phyloP scores from a whole-genome alignment of 2,888 invertebrate genomes.

The Teinopalpus imperialis region DNA sequence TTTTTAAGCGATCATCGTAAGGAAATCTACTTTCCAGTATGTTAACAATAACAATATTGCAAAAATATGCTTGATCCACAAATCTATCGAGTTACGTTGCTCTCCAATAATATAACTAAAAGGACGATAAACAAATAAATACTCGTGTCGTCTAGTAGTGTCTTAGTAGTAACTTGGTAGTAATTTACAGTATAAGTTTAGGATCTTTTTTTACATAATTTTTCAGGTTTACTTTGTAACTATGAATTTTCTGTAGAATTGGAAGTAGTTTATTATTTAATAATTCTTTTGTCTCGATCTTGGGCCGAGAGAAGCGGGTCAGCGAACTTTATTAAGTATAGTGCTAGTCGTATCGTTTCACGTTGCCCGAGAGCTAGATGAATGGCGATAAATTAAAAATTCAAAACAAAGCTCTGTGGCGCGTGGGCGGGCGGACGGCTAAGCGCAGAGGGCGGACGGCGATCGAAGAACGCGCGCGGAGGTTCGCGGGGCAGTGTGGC shows the following conservation, averaged over 20 bases:
- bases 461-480: conserved; percentile 45
- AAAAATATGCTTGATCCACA: too few species aligned
- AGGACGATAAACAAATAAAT: too few species aligned
- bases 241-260: neutral
- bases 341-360: conserved; percentile 51
- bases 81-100: too few species aligned
- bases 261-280: conserved; percentile 11
- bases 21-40: too few species aligned
- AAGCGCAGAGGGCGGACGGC: conserved; percentile 38
- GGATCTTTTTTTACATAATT: too few species aligned
- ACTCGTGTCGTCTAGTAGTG: too few species aligned
- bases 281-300: conserved; percentile 11
- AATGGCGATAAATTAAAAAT: conserved; percentile 79
- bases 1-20: too few species aligned
- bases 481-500: conserved; percentile 69
- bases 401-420: conserved; percentile 72
- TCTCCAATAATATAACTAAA: too few species aligned
- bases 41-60: too few species aligned
- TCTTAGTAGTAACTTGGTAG: too few species aligned
- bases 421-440: conserved; percentile 69
- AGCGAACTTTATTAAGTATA: conserved; percentile 47
- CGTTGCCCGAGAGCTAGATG: conserved; percentile 58
- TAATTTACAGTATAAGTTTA: too few species aligned
- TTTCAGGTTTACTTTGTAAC: too few species aligned
- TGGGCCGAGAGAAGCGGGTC: conserved; percentile 35